These are phyloP conservation scores for Psittacula cyanocephala DNA, from an alignment of 2,113 vertebrate genomes.

Conservation along the genomic window DNA sequence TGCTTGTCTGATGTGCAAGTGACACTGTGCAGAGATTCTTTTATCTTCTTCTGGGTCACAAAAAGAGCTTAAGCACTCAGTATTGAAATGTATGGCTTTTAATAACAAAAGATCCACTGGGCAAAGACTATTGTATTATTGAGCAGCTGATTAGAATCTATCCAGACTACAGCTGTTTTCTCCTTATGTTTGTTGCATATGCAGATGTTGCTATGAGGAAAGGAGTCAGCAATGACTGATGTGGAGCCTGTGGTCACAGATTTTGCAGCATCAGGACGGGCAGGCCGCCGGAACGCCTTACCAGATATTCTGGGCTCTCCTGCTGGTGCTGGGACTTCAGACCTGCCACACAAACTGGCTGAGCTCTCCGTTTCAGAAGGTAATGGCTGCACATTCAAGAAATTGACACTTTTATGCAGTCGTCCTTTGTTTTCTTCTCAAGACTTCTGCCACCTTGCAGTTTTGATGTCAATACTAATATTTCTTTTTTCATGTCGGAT, in stretches of 20 bases:
- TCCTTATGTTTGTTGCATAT: neutral
- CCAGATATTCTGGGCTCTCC: constrained; percentile 83
- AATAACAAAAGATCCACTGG: neutral
- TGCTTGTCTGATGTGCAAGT: neutral
- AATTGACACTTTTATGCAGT: neutral
- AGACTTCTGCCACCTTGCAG: neutral
- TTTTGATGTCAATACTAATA: neutral
- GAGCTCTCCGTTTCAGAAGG: constrained; percentile 80
- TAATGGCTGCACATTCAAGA: constrained; percentile 43
- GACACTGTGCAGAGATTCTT: neutral
- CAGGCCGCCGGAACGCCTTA: constrained; percentile 86
- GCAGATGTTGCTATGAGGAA: constrained; percentile 85
- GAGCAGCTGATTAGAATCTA: neutral
- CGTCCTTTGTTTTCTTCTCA: neutral
- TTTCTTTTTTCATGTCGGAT: neutral
- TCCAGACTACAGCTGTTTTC: neutral
- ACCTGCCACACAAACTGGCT: constrained; percentile 80
- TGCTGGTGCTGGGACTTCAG: constrained; percentile 69
- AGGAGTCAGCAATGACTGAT: constrained; percentile 85
- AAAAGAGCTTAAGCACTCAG: neutral
- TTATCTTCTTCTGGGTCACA: neutral
- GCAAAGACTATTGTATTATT: neutral
- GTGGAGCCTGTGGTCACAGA: constrained; percentile 82
- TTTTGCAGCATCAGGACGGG: constrained; percentile 84
- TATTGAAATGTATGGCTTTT: neutral